Conservation (phyloP, 2,113 vertebrate genomes). For the Chascanopsetta lugubris region DNA sequence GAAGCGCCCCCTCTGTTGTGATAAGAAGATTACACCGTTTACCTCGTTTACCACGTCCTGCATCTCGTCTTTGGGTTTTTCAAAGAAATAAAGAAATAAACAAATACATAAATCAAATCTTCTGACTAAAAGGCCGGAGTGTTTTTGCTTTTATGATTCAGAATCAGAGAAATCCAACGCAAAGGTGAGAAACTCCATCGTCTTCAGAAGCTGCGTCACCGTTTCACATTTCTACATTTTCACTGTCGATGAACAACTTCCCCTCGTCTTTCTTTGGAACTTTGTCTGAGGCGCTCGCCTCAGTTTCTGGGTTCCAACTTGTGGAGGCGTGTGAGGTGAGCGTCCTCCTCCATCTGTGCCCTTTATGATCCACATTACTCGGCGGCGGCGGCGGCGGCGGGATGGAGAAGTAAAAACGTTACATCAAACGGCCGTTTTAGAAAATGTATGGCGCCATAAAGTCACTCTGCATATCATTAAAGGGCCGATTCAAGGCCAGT, state of each 20-base stretch:
- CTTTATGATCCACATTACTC: slow-evolving; percentile 67
- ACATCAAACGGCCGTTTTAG: slow-evolving; percentile 66
- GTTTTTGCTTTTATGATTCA: no score
- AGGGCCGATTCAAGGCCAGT: slow-evolving; percentile 56
- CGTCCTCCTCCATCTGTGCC: slow-evolving; percentile 9
- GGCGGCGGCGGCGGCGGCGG: slow-evolving; percentile 36
- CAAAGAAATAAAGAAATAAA: no score
- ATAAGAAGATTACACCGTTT: no score
- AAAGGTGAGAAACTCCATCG: no score
- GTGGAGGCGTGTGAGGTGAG: background rate
- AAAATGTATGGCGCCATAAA: slow-evolving; percentile 68
- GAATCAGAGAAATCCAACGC: no score
- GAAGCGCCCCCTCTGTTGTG: no score
- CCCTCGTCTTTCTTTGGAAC: slow-evolving; percentile 13
- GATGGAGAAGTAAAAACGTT: slow-evolving; percentile 68
- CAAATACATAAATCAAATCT: no score
- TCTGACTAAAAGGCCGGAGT: no score
- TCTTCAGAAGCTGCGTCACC: no score
- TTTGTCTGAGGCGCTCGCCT: slow-evolving; percentile 3
- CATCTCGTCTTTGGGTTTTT: no score
- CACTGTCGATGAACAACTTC: background rate
- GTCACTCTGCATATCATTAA: slow-evolving; percentile 60
- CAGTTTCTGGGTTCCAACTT: slow-evolving; percentile 6
- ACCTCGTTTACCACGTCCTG: no score
- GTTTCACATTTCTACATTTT: background rate